Evolutionary conservation across 2,797 vertebrate species (phyloP).

Genomic region (Amblyopsis hoosieri): DNA sequence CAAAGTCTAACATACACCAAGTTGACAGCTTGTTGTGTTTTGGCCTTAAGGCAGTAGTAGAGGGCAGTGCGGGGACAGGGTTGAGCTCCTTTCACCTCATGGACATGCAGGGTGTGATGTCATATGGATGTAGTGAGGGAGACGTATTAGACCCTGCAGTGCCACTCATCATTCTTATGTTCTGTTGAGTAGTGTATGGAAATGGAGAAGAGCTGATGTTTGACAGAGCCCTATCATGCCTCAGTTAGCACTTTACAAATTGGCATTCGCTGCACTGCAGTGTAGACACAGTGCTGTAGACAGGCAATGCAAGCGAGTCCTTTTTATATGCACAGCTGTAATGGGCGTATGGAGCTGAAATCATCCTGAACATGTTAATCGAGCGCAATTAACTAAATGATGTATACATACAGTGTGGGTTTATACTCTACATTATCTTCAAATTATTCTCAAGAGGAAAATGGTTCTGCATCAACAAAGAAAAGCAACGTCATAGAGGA

Average conservation of each 20-base stretch:
- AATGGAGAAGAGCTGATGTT: conserved; percentile 34
- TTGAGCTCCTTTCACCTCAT: too few relatives aligned
- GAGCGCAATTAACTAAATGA: too few relatives aligned
- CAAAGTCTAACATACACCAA: too few relatives aligned
- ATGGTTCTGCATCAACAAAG: neutral
- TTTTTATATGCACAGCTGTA: neutral
- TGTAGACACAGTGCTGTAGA: conserved; percentile 7
- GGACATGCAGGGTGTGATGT: too few relatives aligned
- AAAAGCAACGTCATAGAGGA: neutral
- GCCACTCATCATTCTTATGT: conserved; percentile 47
- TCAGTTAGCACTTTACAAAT: conserved; percentile 39
- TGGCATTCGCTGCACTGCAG: conserved; percentile 38
- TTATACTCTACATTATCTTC: too few relatives aligned
- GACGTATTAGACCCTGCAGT: conserved; percentile 25
- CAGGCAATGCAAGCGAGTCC: neutral
- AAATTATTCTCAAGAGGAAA: too few relatives aligned
- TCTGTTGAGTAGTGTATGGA: conserved; percentile 38
- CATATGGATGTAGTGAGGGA: conserved; percentile 17
- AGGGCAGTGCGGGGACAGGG: conserved; percentile 1
- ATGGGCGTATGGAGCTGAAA: neutral
- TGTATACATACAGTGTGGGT: too few relatives aligned
- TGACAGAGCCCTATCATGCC: conserved; percentile 49
- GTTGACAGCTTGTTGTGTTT: too few relatives aligned
- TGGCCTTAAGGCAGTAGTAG: conserved; percentile 11
- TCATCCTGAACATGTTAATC: too few relatives aligned